Base-by-base conservation (phyloP, 2,888 invertebrate species). In the Drosophila infuscata region DNA sequence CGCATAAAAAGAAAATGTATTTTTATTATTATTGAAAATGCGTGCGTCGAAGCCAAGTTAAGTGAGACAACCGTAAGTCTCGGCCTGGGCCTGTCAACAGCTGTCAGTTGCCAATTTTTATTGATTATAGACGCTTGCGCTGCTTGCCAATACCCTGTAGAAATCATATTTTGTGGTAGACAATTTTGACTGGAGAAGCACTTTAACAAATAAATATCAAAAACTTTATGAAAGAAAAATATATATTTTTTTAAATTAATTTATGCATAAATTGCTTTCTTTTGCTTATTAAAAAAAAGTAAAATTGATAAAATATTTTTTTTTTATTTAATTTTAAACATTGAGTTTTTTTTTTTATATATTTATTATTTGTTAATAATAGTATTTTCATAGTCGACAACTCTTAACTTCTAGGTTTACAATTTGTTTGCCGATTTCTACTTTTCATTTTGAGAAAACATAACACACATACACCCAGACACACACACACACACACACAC, bases 391-490 rank as follows among this genome's bases (percentile, higher is more conserved):
- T 0, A 3, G 49, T 36, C 46, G 1, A n/a, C 4, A 7, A 56
- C 12, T 3, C 15, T 11, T n/a, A 20, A 8, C 7, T 25, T 3
- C 5, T 3, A 25, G 35, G 25, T 11, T 1, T 0, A n/a, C 30
- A 20, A 17, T 15, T n/a, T 17, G 11, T 11, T 49, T 35, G 3
- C 11, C 41, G 30, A 51, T 64, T 60, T 38, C 12, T 41, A 20
- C 35, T 69, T 76, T 66, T 77, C 58, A 77, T 60, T 78, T 78
- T 57, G 33, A 33, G 9, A 70, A 41, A 57, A 58, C 15, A 8
- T 4, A 38, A 38, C 3, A 17, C 38, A 38, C 54, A 46, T 29
- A 41, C 30, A 48, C 29, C 20, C 5, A 48, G 15, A 38, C 8
- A 11, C 9, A 38, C 38, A 17, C 17, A 38, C 3, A 17, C 38